Conservation (phyloP, 2,888 invertebrate species). For the Ophion costatus region DNA sequence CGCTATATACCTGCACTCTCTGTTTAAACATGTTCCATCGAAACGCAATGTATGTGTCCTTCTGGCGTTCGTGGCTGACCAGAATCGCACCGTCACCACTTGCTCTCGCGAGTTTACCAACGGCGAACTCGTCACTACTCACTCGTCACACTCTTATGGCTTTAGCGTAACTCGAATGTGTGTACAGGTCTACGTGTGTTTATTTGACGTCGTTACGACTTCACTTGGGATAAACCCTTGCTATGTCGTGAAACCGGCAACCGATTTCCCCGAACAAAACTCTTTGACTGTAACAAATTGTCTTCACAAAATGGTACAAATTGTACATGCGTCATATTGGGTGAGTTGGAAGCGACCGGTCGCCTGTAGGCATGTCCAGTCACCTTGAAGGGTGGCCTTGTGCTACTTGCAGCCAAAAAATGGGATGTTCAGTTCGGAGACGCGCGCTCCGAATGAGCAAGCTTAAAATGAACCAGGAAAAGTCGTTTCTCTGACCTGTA, state of each 20-base stretch:
- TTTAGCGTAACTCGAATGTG: constrained; percentile 20
- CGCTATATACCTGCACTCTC: constrained; percentile 1
- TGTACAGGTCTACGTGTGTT: not conserved
- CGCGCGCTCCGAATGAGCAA: no score
- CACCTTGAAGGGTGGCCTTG: no score
- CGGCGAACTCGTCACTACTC: constrained; percentile 58
- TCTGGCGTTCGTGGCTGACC: constrained; percentile 60
- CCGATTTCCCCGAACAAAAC: constrained; percentile 37
- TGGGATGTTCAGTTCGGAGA: no score
- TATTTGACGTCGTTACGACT: constrained; percentile 11
- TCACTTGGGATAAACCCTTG: constrained; percentile 28
- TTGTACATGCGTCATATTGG: not conserved
- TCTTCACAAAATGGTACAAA: constrained; percentile 56
- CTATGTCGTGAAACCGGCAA: constrained; percentile 45
- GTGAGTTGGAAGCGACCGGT: no score
- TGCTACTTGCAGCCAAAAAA: no score
- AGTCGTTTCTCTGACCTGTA: no score
- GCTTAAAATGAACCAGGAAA: no score
- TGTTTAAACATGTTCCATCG: not conserved
- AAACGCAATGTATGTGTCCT: constrained; percentile 30
- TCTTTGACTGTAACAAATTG: constrained; percentile 63
- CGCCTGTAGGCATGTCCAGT: no score
- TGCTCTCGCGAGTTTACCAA: constrained; percentile 44
- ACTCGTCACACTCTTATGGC: constrained; percentile 55
- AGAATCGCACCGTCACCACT: constrained; percentile 60